A percentile compares a stretch with the other conserved stretches of the same genome.
These are phyloP conservation scores for Volucella inanis DNA, from an alignment of 2,888 invertebrate genomes.

Conservation along the genomic window DNA sequence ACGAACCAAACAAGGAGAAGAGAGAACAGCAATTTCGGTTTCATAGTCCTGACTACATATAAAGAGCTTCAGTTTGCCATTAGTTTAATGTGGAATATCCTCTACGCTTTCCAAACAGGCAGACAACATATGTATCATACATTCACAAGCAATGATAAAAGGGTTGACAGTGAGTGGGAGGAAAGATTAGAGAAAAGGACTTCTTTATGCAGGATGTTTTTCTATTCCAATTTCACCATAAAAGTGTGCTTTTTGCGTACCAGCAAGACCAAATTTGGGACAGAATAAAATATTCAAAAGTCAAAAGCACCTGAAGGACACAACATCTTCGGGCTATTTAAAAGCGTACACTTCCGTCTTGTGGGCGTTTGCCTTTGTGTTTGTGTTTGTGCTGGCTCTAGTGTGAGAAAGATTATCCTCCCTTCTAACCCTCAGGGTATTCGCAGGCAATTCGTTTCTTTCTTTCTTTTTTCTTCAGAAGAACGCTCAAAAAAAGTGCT, in stretches of 20 bases:
- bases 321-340: constrained; percentile 34
- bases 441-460: background rate
- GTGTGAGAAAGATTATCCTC: constrained; percentile 3
- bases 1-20: background rate
- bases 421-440: constrained; percentile 15
- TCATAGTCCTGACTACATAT: constrained; percentile 36
- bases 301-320: constrained; percentile 66
- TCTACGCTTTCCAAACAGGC: constrained; percentile 33
- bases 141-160: background rate
- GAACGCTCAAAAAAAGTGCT: constrained; percentile 32
- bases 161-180: background rate
- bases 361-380: background rate
- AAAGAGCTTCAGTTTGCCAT: constrained; percentile 61
- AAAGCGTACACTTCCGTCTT: constrained; percentile 2
- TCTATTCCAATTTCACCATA: constrained; percentile 49
- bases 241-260: constrained; percentile 49
- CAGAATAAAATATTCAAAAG: constrained; percentile 66
- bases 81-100: constrained; percentile 59
- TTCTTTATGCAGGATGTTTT: constrained; percentile 29
- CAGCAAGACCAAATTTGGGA: constrained; percentile 55
- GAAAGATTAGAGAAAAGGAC: constrained; percentile 3
- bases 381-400: background rate
- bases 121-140: background rate
- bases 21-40: constrained; percentile 55
- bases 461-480: background rate